Percentiles rank a stretch among this genome's conserved stretches.
These are phyloP conservation scores for Ispidina lecontei DNA, from an alignment of 2,797 vertebrate genomes.

Conservation along the genomic window DNA sequence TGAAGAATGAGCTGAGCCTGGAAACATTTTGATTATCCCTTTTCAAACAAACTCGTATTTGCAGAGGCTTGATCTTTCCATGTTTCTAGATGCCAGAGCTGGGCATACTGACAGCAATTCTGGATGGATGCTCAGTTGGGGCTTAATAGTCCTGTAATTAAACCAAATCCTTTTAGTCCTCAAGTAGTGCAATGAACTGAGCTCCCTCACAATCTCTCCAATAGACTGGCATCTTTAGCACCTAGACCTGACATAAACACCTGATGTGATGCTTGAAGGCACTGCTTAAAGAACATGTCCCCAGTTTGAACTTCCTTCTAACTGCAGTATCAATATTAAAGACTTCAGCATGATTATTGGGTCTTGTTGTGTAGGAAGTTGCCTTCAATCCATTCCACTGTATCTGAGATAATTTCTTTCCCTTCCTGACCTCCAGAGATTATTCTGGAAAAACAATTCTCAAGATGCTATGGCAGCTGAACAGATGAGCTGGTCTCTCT, in stretches of 20 bases:
- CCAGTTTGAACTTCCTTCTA: background rate
- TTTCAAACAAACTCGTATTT: background rate
- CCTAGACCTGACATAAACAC: background rate
- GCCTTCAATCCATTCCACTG: background rate
- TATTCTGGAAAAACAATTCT: constrained; percentile 7
- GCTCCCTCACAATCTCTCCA: background rate
- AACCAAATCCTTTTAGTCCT: background rate
- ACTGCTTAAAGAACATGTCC: background rate
- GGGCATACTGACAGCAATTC: background rate
- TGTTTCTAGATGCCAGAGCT: background rate
- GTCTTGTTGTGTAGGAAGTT: background rate
- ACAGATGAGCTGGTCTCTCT: background rate
- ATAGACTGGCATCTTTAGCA: rapidly evolving
- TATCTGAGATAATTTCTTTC: background rate
- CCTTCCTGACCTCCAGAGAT: constrained; percentile 12
- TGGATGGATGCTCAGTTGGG: background rate
- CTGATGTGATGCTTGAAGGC: background rate
- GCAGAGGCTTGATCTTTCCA: background rate
- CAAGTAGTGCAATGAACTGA: background rate
- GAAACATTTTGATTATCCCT: background rate
- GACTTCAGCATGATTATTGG: background rate
- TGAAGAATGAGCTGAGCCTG: background rate
- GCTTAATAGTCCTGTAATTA: background rate
- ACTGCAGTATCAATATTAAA: background rate
- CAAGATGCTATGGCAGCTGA: background rate